Evolutionary conservation across 2,797 vertebrate genomes (phyloP).

Genomic region (Falco peregrinus): DNA sequence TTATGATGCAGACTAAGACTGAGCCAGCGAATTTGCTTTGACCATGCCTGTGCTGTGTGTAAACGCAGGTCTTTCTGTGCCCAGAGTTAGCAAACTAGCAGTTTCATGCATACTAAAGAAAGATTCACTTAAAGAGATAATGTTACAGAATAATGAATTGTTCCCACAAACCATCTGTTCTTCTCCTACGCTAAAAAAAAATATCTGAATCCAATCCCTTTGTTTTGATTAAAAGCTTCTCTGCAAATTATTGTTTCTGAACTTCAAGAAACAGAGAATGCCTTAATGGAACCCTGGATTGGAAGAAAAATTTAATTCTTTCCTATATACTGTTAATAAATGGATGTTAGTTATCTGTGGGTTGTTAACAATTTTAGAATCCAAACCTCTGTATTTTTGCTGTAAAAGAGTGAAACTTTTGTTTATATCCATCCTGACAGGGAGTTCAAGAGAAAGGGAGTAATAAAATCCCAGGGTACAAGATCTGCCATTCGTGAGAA

Average conservation of each 20-base stretch:
- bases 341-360: not conserved
- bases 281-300: not conserved
- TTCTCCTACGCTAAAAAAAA: not conserved
- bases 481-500: not conserved
- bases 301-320: slow-evolving; percentile 7
- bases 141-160: slow-evolving; percentile 7
- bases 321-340: not conserved
- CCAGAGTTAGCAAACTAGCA: not conserved
- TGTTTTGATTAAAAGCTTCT: slow-evolving; percentile 49
- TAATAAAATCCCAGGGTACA: not conserved
- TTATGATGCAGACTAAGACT: not conserved
- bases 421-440: not conserved
- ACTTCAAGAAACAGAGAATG: not conserved
- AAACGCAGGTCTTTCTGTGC: not conserved
- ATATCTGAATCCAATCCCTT: slow-evolving; percentile 2
- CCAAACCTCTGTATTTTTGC: not conserved
- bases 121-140: not conserved
- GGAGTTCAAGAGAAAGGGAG: not conserved
- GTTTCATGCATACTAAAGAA: not conserved
- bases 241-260: slow-evolving; percentile 51
- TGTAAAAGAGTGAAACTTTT: not conserved
- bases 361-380: slow-evolving; percentile 18
- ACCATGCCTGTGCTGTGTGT: not conserved
- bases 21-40: not conserved
- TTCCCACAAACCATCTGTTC: slow-evolving; percentile 56